Conservation (phyloP, 2,113 vertebrate species). For the Ranitomeya variabilis region DNA sequence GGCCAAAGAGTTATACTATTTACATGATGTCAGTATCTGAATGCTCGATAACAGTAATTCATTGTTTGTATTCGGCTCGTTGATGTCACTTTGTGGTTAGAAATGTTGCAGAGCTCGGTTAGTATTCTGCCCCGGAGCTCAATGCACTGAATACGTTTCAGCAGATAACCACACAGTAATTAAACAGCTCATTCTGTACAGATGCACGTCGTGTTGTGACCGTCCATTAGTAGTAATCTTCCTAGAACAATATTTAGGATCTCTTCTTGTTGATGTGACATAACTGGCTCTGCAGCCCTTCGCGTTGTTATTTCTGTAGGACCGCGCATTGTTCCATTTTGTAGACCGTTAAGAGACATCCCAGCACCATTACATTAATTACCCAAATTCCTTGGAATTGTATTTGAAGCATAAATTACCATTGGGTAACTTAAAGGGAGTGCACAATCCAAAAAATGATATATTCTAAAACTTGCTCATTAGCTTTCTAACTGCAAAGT, state of each 20-base stretch:
- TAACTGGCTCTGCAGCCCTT: not conserved
- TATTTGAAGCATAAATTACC: not conserved
- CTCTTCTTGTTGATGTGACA: not conserved
- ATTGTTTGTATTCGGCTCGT: constrained; percentile 9
- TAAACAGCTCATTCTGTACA: not conserved
- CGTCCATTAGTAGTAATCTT: constrained; percentile 6
- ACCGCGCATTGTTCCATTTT: not conserved
- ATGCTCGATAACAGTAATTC: not conserved
- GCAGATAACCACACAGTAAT: constrained; percentile 20
- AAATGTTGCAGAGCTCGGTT: not conserved
- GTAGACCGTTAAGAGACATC: not conserved
- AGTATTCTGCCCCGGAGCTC: constrained; percentile 1
- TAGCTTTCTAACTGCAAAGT: no score
- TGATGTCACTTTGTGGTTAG: constrained; percentile 38
- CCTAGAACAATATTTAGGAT: constrained; percentile 31
- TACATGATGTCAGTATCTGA: not conserved
- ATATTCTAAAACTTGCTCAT: no score
- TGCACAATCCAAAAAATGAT: no score
- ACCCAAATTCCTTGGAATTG: not conserved
- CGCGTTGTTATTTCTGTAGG: not conserved
- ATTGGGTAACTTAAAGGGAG: not conserved
- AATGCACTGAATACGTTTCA: not conserved
- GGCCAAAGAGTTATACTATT: not conserved
- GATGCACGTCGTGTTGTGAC: constrained; percentile 20
- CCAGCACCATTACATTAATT: not conserved